Evolutionary conservation across 2,888 invertebrate species (phyloP).

Genomic region (Diadegma fenestrale): DNA sequence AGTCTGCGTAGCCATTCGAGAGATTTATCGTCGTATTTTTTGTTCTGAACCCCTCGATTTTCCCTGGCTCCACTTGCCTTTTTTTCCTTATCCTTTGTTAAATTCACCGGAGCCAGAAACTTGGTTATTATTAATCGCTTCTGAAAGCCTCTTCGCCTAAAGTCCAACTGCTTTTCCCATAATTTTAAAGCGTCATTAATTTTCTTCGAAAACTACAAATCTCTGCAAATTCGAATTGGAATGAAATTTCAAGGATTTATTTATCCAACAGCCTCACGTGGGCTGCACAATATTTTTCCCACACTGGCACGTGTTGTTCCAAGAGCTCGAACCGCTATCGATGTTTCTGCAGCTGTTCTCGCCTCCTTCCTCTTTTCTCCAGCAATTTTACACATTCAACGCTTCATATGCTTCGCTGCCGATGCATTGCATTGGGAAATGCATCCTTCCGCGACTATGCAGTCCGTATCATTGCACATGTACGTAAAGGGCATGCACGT

Average conservation of each 20-base stretch:
- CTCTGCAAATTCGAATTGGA: constrained; percentile 37
- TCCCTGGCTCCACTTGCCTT: neutral
- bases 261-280: constrained; percentile 50
- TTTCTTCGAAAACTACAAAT: neutral
- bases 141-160: neutral
- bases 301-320: constrained; percentile 8
- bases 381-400: constrained; percentile 28
- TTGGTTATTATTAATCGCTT: constrained; percentile 12
- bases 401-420: constrained; percentile 2
- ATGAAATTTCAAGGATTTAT: constrained; percentile 37
- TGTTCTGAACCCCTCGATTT: constrained; percentile 3
- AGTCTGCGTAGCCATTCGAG: neutral
- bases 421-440: neutral
- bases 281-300: constrained; percentile 21
- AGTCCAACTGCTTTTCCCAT: neutral
- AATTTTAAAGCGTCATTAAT: neutral
- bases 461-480: neutral
- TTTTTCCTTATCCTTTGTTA: constrained; percentile 8
- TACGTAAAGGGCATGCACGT: neutral
- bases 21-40: constrained; percentile 35
- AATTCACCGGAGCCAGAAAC: constrained; percentile 1
- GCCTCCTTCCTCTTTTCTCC: neutral
- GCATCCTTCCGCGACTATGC: neutral
- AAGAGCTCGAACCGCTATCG: neutral
- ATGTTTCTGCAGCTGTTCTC: neutral